Conservation (phyloP, 1,140 invertebrate species). For the Leptopilina clavipes region DNA sequence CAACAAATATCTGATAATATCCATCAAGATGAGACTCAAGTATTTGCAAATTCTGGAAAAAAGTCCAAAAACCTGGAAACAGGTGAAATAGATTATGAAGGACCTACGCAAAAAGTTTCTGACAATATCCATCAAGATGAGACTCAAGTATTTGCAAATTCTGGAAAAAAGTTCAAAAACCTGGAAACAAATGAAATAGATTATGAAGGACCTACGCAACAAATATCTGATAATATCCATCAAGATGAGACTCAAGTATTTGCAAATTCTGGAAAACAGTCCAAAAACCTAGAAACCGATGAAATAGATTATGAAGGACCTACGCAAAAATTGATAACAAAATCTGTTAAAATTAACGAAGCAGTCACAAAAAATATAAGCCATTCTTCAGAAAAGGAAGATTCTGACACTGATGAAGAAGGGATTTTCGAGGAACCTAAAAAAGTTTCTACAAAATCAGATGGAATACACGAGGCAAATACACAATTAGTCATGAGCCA, state of each 20-base stretch:
- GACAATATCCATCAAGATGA: not conserved
- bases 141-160: not conserved
- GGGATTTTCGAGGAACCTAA: not conserved
- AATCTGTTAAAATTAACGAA: not conserved
- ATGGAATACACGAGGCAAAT: not conserved
- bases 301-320: not conserved
- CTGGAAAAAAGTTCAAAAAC: too few species aligned
- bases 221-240: not conserved
- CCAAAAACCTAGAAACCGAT: not conserved
- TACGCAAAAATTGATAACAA: not conserved
- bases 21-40: too few species aligned
- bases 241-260: too few species aligned
- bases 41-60: too few species aligned
- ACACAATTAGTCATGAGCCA: not conserved
- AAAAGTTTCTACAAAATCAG: not conserved
- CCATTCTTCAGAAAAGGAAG: not conserved
- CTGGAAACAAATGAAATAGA: too few species aligned
- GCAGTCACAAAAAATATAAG: not conserved
- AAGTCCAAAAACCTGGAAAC: too few species aligned
- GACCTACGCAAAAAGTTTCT: not conserved
- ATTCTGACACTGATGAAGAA: not conserved
- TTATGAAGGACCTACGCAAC: not conserved
- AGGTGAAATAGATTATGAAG: not conserved
- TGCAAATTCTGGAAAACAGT: too few species aligned
- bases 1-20: too few species aligned